Base-by-base conservation (phyloP, 2,113 vertebrate species). In the Tachuris rubrigastra region DNA sequence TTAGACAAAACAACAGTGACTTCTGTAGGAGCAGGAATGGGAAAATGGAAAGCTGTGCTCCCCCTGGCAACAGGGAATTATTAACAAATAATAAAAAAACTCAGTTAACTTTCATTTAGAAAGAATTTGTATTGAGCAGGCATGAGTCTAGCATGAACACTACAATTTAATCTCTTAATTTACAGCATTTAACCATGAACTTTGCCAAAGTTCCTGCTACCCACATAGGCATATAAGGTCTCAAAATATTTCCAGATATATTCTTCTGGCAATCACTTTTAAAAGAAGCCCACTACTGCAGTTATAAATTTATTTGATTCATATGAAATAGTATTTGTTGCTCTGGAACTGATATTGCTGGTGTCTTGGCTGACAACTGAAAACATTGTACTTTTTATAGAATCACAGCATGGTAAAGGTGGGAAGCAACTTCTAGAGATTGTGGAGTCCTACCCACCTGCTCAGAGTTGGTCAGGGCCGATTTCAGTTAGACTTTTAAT, bases 21-120 rank as follows among this genome's bases (percentile, higher is more conserved):
- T 91, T 89, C 74, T 68, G 25, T 3, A 75, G 90, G 5, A 53
- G 14, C 22, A 79, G 17, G 42, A 90, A 89, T 41, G 6, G 14
- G 24, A 66, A 84, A 86, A 95, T 20, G 27, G 69, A 90, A 89
- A 91, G 42, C 13, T 78, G 16, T 91, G 62, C n/a, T 89, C 79
- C 35, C 85, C 91, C 93, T 94, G 82, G 68, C 59, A 94, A 80
- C 27, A 84, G 58, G 39, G n/a, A 88, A 76, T 90, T 92, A 52
- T 92, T 87, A 87, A 15, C n/a, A 89, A 90, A 75, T 49, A 4
- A 89, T 88, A 74, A 69, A 73, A 89, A 60, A 33, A 18, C 30
- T 6, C 52, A 72, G 41, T 63, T 69, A 76, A 55, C 30, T 80
- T 87, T 80, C 85, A 79, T 77, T 89, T 76, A 90, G 63, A 92